A percentile compares a stretch with the other conserved stretches of the same genome.
These are phyloP conservation scores for Morone chrysops DNA, from an alignment of 2,113 vertebrate species.

Conservation along the genomic window DNA sequence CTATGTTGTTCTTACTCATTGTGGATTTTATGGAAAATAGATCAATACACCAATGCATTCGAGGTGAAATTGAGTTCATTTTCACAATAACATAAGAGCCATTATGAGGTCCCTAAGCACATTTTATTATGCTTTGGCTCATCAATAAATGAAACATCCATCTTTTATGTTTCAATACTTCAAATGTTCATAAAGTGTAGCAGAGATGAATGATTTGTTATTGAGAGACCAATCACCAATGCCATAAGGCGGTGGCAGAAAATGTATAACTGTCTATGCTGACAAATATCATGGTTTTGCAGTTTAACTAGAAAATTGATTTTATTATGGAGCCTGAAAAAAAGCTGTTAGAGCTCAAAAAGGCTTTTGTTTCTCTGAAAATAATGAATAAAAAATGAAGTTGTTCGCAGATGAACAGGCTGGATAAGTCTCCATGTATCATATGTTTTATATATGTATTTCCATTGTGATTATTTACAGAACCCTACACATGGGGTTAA, in stretches of 20 bases:
- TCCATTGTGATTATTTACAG: background rate
- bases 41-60: slow-evolving; percentile 38
- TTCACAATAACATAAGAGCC: slow-evolving; percentile 10
- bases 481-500: background rate
- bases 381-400: background rate
- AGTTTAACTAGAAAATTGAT: slow-evolving; percentile 2
- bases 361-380: background rate
- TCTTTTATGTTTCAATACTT: slow-evolving; percentile 34
- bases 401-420: background rate
- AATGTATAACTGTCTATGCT: slow-evolving; percentile 9
- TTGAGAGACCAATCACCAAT: background rate
- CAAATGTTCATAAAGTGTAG: slow-evolving; percentile 2
- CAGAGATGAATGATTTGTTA: slow-evolving; percentile 20
- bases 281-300: slow-evolving; percentile 16
- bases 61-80: slow-evolving; percentile 28
- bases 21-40: slow-evolving; percentile 21
- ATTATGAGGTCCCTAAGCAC: background rate
- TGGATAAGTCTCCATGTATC: background rate
- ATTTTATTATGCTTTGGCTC: slow-evolving; percentile 23
- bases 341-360: background rate
- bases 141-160: slow-evolving; percentile 27
- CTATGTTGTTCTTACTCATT: background rate
- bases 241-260: background rate
- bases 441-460: background rate
- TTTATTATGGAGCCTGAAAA: background rate